A percentile compares a stretch with the other conserved stretches of the same genome.
Conservation (phyloP, 2,113 vertebrate genomes). For the Lampris incognitus region DNA sequence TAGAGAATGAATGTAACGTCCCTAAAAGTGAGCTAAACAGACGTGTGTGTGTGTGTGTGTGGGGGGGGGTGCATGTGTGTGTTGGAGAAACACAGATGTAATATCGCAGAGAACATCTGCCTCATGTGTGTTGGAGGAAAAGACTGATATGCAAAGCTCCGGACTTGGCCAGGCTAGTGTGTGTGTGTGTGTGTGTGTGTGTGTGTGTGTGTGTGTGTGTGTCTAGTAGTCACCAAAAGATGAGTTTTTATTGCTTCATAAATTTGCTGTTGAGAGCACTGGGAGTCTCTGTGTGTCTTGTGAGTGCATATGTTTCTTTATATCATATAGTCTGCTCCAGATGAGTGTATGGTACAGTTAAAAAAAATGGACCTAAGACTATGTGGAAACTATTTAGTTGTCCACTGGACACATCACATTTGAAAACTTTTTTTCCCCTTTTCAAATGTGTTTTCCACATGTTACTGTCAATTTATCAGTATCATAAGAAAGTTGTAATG, state of each 20-base stretch:
- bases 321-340: background rate
- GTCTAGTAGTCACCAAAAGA: slow-evolving; percentile 34
- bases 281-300: background rate
- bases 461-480: too few species aligned
- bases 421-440: background rate
- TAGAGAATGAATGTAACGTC: too few species aligned
- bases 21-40: too few species aligned
- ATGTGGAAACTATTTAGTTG: background rate
- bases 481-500: too few species aligned
- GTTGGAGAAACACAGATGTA: slow-evolving; percentile 72
- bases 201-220: slow-evolving; percentile 24
- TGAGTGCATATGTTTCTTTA: background rate
- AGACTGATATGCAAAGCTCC: slow-evolving; percentile 63
- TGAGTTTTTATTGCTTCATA: slow-evolving; percentile 72
- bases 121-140: slow-evolving; percentile 55
- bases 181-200: slow-evolving; percentile 11
- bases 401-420: background rate
- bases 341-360: background rate
- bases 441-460: too few species aligned
- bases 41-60: slow-evolving; percentile 5
- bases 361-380: background rate
- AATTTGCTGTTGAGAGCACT: slow-evolving; percentile 55
- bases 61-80: slow-evolving; percentile 39
- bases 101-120: slow-evolving; percentile 79
- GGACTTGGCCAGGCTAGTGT: slow-evolving; percentile 53